Conservation (phyloP, 1,140 invertebrate genomes). For the Polyergus mexicanus region DNA sequence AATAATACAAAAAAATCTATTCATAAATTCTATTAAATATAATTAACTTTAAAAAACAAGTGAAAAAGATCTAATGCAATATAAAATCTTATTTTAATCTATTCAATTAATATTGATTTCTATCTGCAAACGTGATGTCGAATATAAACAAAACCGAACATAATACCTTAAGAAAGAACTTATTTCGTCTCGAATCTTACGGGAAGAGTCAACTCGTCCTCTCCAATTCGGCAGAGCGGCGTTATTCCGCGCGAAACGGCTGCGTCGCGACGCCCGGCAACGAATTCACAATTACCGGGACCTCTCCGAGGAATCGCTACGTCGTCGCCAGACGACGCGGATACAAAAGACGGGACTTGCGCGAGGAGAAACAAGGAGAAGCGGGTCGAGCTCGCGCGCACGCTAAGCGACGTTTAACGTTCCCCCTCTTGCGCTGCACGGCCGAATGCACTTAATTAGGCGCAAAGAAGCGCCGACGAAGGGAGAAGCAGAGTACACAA, state of each 20-base stretch:
- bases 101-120: not conserved
- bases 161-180: conserved; percentile 35
- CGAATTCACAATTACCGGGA: conserved; percentile 58
- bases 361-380: conserved; percentile 32
- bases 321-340: conserved; percentile 56
- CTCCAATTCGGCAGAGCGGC: conserved; percentile 46
- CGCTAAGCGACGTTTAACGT: conserved; percentile 69
- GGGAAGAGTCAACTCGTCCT: conserved; percentile 43
- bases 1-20: not conserved
- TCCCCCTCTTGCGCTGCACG: conserved; percentile 23
- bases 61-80: not conserved
- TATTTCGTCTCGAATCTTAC: conserved; percentile 21
- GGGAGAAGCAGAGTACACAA: conserved; percentile 66
- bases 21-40: not conserved
- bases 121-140: not conserved
- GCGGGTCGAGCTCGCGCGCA: conserved; percentile 34
- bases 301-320: conserved; percentile 58
- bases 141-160: not conserved
- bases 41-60: not conserved
- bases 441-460: conserved; percentile 73
- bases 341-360: conserved; percentile 57
- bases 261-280: conserved; percentile 49
- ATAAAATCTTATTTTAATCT: not conserved
- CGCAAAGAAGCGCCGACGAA: conserved; percentile 69
- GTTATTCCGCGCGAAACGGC: conserved; percentile 54